Conservation (phyloP, 2,888 invertebrate species). For the Palloptera scutellata region DNA sequence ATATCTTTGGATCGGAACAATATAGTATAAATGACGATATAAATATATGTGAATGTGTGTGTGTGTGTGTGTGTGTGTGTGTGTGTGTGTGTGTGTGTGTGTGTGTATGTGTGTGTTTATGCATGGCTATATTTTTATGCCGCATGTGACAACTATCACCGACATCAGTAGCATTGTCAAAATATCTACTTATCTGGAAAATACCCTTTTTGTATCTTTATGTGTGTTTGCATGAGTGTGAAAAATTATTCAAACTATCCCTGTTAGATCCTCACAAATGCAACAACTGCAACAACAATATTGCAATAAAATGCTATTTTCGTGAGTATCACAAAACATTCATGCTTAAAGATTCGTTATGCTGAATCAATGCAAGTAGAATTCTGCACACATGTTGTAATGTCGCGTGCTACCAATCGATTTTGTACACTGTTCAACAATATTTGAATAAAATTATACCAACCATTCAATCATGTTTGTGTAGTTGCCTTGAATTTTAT, state of each 20-base stretch:
- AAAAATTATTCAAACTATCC: no score
- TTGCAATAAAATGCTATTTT: constrained; percentile 27
- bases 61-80: constrained; percentile 13
- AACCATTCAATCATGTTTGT: no score
- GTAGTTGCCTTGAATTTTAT: no score
- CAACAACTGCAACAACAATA: no score
- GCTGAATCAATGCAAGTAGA: constrained; percentile 14
- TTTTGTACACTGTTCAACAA: constrained; percentile 17
- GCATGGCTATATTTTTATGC: constrained; percentile 16
- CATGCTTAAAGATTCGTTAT: constrained; percentile 24
- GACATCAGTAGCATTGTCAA: constrained; percentile 27
- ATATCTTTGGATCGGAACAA: no score
- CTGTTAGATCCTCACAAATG: no score
- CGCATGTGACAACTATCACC: not conserved
- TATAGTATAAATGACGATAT: no score
- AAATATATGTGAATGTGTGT: not conserved
- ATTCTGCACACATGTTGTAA: not conserved
- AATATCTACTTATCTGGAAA: constrained; percentile 36
- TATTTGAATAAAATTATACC: not conserved
- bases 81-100: constrained; percentile 24
- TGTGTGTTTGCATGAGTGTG: no score
- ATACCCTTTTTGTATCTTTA: no score
- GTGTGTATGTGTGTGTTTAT: constrained; percentile 20
- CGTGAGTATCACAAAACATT: not conserved
- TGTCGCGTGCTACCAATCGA: not conserved